These are phyloP conservation scores for Luperina testacea DNA, from an alignment of 2,888 invertebrate genomes.

Conservation along the genomic window DNA sequence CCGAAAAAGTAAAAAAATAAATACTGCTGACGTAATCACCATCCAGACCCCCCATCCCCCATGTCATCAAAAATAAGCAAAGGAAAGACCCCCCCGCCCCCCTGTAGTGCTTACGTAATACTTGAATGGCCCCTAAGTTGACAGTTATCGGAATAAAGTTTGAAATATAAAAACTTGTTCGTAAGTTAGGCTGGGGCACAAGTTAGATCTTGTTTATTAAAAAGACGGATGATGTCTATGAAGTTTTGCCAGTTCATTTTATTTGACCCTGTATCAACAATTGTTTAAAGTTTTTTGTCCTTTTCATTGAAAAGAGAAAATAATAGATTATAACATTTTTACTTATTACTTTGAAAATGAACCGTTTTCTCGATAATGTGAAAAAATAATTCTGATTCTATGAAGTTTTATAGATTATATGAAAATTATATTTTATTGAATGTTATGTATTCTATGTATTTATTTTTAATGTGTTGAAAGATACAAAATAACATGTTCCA, in stretches of 20 bases:
- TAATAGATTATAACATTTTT: background rate
- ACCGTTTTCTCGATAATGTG: background rate
- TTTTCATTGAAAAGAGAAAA: background rate
- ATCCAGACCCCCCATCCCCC: no score
- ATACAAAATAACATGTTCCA: background rate
- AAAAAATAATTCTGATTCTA: background rate
- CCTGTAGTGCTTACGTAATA: no score
- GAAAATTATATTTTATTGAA: background rate
- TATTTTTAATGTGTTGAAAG: background rate
- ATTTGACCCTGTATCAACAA: background rate
- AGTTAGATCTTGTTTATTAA: background rate
- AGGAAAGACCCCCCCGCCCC: no score
- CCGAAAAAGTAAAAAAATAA: no score
- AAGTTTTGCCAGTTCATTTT: background rate
- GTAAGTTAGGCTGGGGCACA: background rate
- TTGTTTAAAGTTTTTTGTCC: no score
- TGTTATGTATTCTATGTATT: background rate
- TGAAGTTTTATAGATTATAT: slow-evolving; percentile 27
- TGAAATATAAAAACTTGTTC: background rate
- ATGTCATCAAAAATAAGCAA: no score
- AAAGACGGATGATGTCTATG: background rate
- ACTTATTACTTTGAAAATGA: slow-evolving; percentile 5
- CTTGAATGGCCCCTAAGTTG: no score
- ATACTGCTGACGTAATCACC: no score
- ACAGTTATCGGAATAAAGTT: background rate